Conservation (phyloP, 1,140 invertebrate genomes). For the Dreissena polymorpha region DNA sequence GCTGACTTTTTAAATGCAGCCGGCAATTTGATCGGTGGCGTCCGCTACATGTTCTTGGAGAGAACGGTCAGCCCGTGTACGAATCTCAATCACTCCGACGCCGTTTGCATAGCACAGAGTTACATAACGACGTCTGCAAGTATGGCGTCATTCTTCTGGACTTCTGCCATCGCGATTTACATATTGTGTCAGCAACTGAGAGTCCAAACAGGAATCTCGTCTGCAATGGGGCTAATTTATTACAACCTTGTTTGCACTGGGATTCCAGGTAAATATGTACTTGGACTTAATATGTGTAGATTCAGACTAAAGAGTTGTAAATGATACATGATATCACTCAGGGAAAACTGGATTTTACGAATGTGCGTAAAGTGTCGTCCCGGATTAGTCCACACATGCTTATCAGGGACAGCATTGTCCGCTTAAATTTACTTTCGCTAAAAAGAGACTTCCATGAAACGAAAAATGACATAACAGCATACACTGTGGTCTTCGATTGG, state of each 20-base stretch:
- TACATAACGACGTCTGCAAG: constrained; percentile 53
- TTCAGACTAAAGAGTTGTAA: no score
- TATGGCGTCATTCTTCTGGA: constrained; percentile 58
- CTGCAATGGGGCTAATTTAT: constrained; percentile 13
- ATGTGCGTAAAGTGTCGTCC: no score
- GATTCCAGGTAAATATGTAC: constrained; percentile 48
- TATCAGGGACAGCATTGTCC: no score
- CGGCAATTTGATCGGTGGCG: constrained; percentile 39
- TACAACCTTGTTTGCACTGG: constrained; percentile 45
- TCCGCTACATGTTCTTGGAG: constrained; percentile 31
- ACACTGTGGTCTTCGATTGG: no score
- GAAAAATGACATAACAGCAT: no score
- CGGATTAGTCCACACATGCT: no score
- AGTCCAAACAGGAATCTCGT: background rate
- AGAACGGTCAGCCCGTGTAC: background rate
- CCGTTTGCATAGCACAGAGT: constrained; percentile 43
- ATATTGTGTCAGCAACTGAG: constrained; percentile 23
- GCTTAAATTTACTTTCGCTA: no score
- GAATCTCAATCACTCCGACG: background rate
- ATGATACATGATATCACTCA: no score
- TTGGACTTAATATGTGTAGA: no score
- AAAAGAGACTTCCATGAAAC: no score
- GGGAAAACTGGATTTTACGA: no score
- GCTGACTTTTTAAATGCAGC: constrained; percentile 25
- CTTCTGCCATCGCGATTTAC: constrained; percentile 48